A percentile compares a stretch with the other conserved stretches of the same genome.
These are phyloP conservation scores for Rhynchophorus ferrugineus DNA, from an alignment of 1,140 invertebrate species.

Conservation along the genomic window DNA sequence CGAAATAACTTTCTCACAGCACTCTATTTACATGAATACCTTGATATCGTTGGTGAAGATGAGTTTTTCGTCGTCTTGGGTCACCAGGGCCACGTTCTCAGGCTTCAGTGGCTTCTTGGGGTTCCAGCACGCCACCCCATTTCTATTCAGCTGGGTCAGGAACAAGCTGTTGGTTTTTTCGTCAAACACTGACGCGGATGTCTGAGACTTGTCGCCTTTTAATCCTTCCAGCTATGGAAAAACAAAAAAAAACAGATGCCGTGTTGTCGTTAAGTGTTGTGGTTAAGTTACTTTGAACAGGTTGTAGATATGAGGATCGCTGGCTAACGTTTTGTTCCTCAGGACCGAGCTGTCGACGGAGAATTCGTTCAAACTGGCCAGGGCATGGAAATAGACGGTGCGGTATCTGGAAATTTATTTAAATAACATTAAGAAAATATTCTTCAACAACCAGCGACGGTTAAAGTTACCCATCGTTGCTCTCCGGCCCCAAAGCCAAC, in stretches of 20 bases:
- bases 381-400: constrained; percentile 67
- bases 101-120: constrained; percentile 47
- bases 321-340: constrained; percentile 55
- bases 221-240: constrained; percentile 48
- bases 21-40: no score
- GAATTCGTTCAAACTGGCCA: constrained; percentile 67
- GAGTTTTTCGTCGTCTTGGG: constrained; percentile 47
- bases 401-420: constrained; percentile 40
- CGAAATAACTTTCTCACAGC: no score
- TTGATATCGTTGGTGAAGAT: constrained; percentile 65
- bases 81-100: constrained; percentile 51
- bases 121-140: constrained; percentile 66
- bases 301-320: constrained; percentile 33
- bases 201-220: constrained; percentile 53
- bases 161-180: constrained; percentile 51
- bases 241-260: neutral
- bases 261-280: neutral
- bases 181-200: constrained; percentile 54
- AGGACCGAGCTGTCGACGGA: constrained; percentile 61
- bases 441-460: neutral
- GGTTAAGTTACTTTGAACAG: constrained; percentile 31
- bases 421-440: constrained; percentile 2
- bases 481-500: constrained; percentile 46
- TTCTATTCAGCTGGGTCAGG: constrained; percentile 56
- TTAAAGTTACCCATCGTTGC: constrained; percentile 25